Base-by-base conservation (phyloP, 2,888 invertebrate species). In the Eupithecia subfuscata region DNA sequence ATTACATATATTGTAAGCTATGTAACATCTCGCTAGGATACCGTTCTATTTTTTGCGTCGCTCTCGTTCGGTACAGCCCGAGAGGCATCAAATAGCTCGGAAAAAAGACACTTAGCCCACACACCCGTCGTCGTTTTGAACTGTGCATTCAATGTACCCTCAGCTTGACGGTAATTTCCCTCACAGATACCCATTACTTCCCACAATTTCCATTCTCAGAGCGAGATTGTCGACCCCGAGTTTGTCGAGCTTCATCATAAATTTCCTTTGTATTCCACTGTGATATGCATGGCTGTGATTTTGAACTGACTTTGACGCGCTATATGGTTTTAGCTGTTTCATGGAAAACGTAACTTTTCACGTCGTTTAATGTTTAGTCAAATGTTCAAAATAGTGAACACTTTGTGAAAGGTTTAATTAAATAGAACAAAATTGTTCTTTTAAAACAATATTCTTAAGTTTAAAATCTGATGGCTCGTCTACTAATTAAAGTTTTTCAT, bases 71-170 rank as follows among this genome's bases (percentile, higher is more conserved):
- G 81, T 81, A 84, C 82, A 82, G 11, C 84, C 83, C 81, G 86
- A 89, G 87, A 87, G 67, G 73, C 76, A 77, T 90, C 88, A 90
- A 93, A 92, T 92, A 92, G 90, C 88, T 90, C 86, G 90, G 90
- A 81, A 90, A 91, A 91, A 91, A 91, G 90, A 88, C 90, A 92
- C 91, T 93, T 91, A 90, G 90, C 83, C 84, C 83, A 82, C 89
- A 87, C 89, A 87, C 88, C 86, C 88, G 89, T 86, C 72, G 67
- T 73, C 72, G 70, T 73, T 76, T 73, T 73, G 75, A 77, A 75
- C 75, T 75, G 73, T 75, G 77, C 70, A 77, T 77, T 75, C 71
- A 63, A 72, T 74, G 71, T 72, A 76, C 68, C 64, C 71, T 74
- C 52, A 16, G 76, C 67, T 64, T 67, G 72, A 25, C 64, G 65